Evolutionary conservation across 2,888 invertebrate genomes (phyloP).

Genomic region (Busseola fusca): DNA sequence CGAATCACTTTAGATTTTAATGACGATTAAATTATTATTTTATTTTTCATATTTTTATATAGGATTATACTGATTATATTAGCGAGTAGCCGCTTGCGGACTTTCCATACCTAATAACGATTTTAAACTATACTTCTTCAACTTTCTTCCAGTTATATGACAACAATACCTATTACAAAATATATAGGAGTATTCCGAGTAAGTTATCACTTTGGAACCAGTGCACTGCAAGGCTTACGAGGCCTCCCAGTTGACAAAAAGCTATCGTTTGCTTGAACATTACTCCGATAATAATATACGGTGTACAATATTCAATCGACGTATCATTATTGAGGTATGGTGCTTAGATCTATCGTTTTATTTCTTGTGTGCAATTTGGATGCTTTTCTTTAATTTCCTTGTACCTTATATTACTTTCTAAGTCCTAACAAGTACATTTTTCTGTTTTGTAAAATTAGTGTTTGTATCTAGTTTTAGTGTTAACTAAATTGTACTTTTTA

Average conservation of each 20-base stretch:
- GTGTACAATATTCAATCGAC: conserved; percentile 23
- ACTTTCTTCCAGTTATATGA: conserved; percentile 30
- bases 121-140: conserved; percentile 19
- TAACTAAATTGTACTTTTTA: conserved; percentile 61
- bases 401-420: conserved; percentile 62
- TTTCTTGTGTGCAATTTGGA: conserved; percentile 66
- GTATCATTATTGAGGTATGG: conserved; percentile 55
- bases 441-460: conserved; percentile 56
- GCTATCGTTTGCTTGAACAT: conserved; percentile 39
- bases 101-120: conserved; percentile 60
- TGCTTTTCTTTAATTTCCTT: conserved; percentile 61
- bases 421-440: conserved; percentile 63
- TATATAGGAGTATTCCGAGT: conserved; percentile 17
- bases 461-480: conserved; percentile 62
- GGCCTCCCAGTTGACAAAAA: conserved; percentile 24
- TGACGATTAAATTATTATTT: conserved; percentile 78
- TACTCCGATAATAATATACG: conserved; percentile 44
- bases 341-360: conserved; percentile 50
- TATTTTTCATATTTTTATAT: conserved; percentile 63
- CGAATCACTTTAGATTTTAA: conserved; percentile 68
- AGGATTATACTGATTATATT: conserved; percentile 58
- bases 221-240: conserved; percentile 26
- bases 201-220: conserved; percentile 8
- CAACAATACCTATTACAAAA: conserved; percentile 24
- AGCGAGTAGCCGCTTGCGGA: conserved; percentile 62